Base-by-base conservation (phyloP, 2,113 vertebrate species). In the Nothoprocta pentlandii region DNA sequence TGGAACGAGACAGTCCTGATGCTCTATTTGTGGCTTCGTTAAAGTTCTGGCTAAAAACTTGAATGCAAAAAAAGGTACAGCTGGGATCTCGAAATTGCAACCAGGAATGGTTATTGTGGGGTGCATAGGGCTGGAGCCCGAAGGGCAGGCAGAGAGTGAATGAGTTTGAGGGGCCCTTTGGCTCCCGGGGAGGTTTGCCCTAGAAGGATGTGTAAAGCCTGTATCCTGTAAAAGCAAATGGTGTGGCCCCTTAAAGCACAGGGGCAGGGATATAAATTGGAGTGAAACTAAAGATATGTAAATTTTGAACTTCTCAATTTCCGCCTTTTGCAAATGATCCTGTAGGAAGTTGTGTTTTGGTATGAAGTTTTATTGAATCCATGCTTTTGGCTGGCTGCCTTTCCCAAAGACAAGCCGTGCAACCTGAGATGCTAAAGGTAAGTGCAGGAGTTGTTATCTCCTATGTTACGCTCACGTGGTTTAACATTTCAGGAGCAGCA, bases 1-100 rank as follows among this genome's bases (percentile, higher is more conserved):
- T 42, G 47, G 76, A 16, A 22, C 10, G 16, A 39, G 36, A 2
- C 17, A 28, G 8, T 32, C 4, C 0, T 0, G 2, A 3, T n/a
- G 16, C 36, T 67, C 25, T 19, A 3, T 4, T 64, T 62, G 41
- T 4, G 9, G 15, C 36, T 68, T 16, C 0, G 2, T 6, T 0
- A 20, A 4, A 2, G 11, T 71, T 16, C 46, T 68, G 70, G n/a
- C 42, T 58, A 4, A 13, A 30, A 1, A 3, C 32, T 36, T 23
- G 49, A 6, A 36, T 19, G 42, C 56, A 39, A 14, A n/a, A 62
- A 58, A 9, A 4, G 16, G 13, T 8, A 1, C 0, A 26, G 47
- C 22, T 36, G 3, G 26, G 64, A 6, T 71, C 8, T 53, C 22
- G 15, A 8, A 34, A 15, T 41, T 11, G 1, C 9, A 1, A 8